A percentile compares a stretch with the other conserved stretches of the same genome.
These are phyloP conservation scores for Amphipyra tragopoginis DNA, from an alignment of 2,888 invertebrate genomes.

Conservation along the genomic window DNA sequence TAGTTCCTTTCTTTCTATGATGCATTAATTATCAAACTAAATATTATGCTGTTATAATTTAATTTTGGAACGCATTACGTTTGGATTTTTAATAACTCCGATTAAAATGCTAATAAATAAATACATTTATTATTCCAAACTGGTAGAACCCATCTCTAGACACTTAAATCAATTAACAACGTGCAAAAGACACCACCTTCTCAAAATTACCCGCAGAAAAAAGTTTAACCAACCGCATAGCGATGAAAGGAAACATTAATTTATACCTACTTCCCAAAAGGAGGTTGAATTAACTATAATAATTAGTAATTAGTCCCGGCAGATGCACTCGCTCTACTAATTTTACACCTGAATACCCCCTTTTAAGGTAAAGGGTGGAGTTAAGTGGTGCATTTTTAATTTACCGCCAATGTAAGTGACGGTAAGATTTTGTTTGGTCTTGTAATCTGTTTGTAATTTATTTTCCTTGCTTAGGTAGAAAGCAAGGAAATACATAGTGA, in stretches of 20 bases:
- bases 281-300: constrained; percentile 66
- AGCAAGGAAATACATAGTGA: no score
- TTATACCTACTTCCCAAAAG: constrained; percentile 50
- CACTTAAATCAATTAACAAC: constrained; percentile 18
- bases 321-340: constrained; percentile 74
- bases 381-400: constrained; percentile 68
- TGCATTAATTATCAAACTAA: no score
- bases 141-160: not conserved
- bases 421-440: not conserved
- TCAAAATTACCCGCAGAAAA: constrained; percentile 46
- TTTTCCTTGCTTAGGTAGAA: not conserved
- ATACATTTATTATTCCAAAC: not conserved
- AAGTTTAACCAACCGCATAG: constrained; percentile 59
- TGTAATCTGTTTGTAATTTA: constrained; percentile 12
- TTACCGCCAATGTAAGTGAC: constrained; percentile 21
- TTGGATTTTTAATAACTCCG: no score
- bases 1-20: no score
- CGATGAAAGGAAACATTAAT: constrained; percentile 66
- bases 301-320: constrained; percentile 62
- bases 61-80: no score
- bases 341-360: constrained; percentile 74
- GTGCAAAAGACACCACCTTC: constrained; percentile 23
- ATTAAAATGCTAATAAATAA: no score
- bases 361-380: constrained; percentile 63
- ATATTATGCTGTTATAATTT: no score